Percentiles rank a stretch among this genome's conserved stretches.
These are phyloP conservation scores for Nomada lathburiana DNA, from an alignment of 2,888 invertebrate genomes.

Conservation along the genomic window DNA sequence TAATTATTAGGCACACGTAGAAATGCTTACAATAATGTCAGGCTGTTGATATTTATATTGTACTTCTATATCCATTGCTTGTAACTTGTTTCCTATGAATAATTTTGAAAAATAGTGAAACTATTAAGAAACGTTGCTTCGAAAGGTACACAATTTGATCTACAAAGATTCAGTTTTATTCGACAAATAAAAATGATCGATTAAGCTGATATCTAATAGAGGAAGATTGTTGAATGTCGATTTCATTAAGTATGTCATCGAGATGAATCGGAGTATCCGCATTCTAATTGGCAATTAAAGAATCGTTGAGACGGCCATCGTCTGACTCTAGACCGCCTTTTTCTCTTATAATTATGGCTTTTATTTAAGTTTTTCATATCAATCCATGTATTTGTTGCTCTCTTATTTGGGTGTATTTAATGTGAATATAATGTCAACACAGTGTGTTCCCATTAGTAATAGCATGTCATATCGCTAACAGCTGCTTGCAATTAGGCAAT, in stretches of 20 bases:
- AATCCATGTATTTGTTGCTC: background rate
- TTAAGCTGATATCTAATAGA: background rate
- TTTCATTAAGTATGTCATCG: constrained; percentile 1
- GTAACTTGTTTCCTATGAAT: constrained; percentile 15
- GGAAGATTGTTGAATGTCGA: constrained; percentile 9
- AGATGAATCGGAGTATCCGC: background rate
- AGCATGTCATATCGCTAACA: too few species aligned
- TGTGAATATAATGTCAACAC: too few species aligned
- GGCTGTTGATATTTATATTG: too few species aligned
- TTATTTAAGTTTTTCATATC: background rate
- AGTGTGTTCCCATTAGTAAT: too few species aligned
- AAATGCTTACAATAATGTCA: too few species aligned
- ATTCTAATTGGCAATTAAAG: background rate
- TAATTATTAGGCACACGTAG: too few species aligned
- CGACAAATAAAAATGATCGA: background rate
- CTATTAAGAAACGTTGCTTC: too few species aligned
- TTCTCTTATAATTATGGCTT: background rate
- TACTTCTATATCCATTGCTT: too few species aligned
- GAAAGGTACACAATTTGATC: too few species aligned
- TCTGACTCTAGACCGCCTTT: background rate
- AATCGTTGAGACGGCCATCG: background rate
- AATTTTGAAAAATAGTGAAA: constrained; percentile 32
- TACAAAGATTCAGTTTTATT: background rate
- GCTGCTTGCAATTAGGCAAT: too few species aligned
- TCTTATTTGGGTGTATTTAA: background rate